Conservation (phyloP, 2,797 vertebrate genomes). For the Sebastes minor region DNA sequence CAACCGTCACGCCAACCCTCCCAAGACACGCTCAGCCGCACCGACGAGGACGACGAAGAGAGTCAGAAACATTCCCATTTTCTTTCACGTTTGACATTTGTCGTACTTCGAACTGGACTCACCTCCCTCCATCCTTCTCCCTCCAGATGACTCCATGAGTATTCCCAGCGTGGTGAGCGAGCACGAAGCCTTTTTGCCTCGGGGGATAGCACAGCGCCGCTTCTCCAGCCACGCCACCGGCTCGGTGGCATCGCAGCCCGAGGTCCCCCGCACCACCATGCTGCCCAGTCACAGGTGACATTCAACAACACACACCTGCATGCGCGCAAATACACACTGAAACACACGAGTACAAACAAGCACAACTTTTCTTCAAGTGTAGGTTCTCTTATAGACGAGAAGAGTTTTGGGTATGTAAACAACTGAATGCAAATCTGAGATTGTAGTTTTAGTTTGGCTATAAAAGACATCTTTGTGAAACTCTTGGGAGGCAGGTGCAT, state of each 20-base stretch:
- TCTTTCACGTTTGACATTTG: not conserved
- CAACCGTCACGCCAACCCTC: conserved; percentile 97
- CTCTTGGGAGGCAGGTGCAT: not conserved
- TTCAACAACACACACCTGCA: not conserved
- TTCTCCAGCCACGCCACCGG: conserved; percentile 97
- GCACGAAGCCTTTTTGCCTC: conserved; percentile 93
- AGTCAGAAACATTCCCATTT: conserved; percentile 79
- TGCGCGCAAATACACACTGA: not conserved
- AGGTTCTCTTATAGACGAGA: not conserved
- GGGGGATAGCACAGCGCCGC: conserved; percentile 89
- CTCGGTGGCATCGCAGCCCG: conserved; percentile 86
- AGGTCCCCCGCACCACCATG: conserved; percentile 87
- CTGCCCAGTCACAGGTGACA: conserved; percentile 97
- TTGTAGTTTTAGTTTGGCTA: not conserved
- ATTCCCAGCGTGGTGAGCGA: conserved; percentile 99
- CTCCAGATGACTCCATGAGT: conserved; percentile 93
- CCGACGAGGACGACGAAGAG: conserved; percentile 98
- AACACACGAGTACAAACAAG: not conserved
- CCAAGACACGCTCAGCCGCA: conserved; percentile 95
- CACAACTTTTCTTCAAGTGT: not conserved
- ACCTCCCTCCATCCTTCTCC: not conserved
- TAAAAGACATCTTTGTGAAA: not conserved
- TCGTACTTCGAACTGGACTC: not conserved
- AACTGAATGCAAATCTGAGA: not conserved
- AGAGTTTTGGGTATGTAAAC: not conserved